Evolutionary conservation across 2,888 invertebrate species (phyloP).

Genomic region (Nineta flava): DNA sequence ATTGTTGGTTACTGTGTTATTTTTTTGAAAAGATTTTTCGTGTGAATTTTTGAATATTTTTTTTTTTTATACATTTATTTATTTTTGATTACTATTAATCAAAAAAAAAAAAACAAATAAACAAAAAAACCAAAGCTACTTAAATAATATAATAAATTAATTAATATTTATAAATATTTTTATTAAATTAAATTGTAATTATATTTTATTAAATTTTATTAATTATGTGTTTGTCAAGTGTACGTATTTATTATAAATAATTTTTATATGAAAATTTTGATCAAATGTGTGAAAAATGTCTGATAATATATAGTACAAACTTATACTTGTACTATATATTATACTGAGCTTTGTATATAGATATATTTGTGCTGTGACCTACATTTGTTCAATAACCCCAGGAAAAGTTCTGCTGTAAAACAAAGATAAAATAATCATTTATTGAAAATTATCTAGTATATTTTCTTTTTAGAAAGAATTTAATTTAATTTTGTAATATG

Average conservation of each 20-base stretch:
- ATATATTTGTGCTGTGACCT: neutral
- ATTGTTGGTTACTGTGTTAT: neutral
- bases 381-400: neutral
- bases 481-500: neutral
- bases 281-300: no score
- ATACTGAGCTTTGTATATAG: neutral
- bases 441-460: neutral
- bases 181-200: no score
- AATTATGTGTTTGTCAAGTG: constrained; percentile 4
- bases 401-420: neutral
- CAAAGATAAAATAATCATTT: neutral
- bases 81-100: no score
- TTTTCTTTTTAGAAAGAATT: neutral
- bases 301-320: no score
- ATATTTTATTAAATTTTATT: neutral
- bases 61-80: neutral
- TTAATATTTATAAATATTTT: no score
- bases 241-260: neutral
- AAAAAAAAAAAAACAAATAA: no score
- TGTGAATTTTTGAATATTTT: neutral
- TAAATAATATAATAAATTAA: no score
- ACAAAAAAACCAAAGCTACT: no score
- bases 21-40: neutral
- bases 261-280: no score
- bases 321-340: no score